Evolutionary conservation across 2,888 invertebrate species (phyloP), one percentile per base, ranked within the genome.

Genomic region (Rhagonycha lutea): DNA sequence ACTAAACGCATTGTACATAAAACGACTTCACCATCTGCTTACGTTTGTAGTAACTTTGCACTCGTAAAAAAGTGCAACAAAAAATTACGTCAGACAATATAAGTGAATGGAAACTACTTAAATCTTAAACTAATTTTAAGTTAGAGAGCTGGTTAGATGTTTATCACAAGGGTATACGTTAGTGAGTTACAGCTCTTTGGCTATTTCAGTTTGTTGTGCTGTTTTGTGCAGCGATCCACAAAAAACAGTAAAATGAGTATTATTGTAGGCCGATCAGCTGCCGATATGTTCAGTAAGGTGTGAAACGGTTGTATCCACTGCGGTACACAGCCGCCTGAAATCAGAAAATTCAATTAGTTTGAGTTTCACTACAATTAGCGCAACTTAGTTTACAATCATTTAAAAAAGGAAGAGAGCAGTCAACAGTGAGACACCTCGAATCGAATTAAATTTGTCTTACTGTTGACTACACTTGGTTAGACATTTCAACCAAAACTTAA

Each of bases 291-390:
- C 92, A 97, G 89, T 97, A 97, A 86, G 97, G 97, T 89, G 97
- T 93, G 90, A 97, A 97, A 90, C 97, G 93, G 91, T 96, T 97
- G 92, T 96, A 97, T 84, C 96, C 95, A 89, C 96, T 95, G 90
- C 97, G 93, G 89, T 97, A 97, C 85, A 97, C 95, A 82, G 96
- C 95, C 87, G 96, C 95, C 96, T 96, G 91, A 61, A 91, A 90
- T 75, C 81, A 81, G 14, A 14, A 63, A 61, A 47, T n/a, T 24
- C 74, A 81, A 61, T 26, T 70, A 26, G 7, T 14, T 14, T 9
- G 10, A 26, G 2, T 28, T 28, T n/a, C 14, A 29, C 11, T 9
- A 11, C 62, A 62, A 23, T 62, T 4, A 11, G 1, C 14, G 1
- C 4, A 62, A 62, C 11, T 18, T 18, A 18, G 18, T 18, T n/a